Evolutionary conservation across 2,113 vertebrate genomes (phyloP).

Genomic region (Oryzias javanicus): DNA sequence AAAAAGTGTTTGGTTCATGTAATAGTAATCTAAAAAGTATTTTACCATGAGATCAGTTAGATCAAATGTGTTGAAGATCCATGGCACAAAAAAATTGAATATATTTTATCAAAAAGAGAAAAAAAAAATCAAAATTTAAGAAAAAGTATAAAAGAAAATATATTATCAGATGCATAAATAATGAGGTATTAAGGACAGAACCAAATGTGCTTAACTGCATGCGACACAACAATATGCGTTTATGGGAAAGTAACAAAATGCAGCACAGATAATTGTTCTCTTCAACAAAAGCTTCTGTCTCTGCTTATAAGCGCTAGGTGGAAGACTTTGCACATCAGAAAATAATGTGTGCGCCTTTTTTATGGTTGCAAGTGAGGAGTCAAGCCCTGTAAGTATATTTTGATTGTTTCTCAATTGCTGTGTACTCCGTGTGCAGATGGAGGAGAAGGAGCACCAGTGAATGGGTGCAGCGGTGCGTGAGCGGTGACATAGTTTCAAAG

Average conservation of each 20-base stretch:
- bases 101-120: too few species aligned
- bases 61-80: too few species aligned
- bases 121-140: too few species aligned
- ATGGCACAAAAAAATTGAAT: too few species aligned
- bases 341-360: constrained; percentile 1
- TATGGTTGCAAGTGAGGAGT: constrained; percentile 29
- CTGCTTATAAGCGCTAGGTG: constrained; percentile 21
- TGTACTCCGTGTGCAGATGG: constrained; percentile 57
- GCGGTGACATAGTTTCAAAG: constrained; percentile 64
- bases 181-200: constrained; percentile 29
- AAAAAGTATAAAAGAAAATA: too few species aligned
- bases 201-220: constrained; percentile 10
- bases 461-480: constrained; percentile 61
- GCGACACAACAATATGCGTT: constrained; percentile 15
- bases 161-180: not conserved
- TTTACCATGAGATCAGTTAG: too few species aligned
- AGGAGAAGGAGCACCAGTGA: constrained; percentile 59
- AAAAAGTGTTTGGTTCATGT: too few species aligned
- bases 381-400: constrained; percentile 56
- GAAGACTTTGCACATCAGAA: not conserved
- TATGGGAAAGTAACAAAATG: constrained; percentile 27
- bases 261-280: constrained; percentile 29
- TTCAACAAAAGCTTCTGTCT: constrained; percentile 34
- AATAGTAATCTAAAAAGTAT: too few species aligned
- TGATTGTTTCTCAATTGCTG: constrained; percentile 71